phyloP scores from a whole-genome alignment of 2,888 invertebrate species.

The Tethea ocularis region DNA sequence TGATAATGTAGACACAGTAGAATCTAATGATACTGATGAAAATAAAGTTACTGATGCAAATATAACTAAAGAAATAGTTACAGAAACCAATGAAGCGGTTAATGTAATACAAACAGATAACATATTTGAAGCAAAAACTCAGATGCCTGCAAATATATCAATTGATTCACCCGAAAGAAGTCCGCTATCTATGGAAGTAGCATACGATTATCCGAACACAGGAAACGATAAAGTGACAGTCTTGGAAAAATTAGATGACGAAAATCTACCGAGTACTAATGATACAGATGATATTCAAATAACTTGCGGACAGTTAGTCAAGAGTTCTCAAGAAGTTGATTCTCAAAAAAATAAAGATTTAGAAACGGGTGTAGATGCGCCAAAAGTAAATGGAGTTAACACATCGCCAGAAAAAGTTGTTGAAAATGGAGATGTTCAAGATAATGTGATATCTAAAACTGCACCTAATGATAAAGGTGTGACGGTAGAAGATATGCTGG shows the following conservation, averaged over 20 bases:
- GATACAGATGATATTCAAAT: slow-evolving; percentile 74
- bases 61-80: slow-evolving; percentile 13
- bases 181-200: slow-evolving; percentile 60
- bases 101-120: slow-evolving; percentile 11
- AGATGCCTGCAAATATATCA: slow-evolving; percentile 42
- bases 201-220: slow-evolving; percentile 57
- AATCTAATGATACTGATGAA: slow-evolving; percentile 9
- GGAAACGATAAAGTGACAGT: slow-evolving; percentile 45
- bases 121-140: slow-evolving; percentile 59
- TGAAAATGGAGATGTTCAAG: slow-evolving; percentile 32
- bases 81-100: slow-evolving; percentile 5
- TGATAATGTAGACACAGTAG: not conserved
- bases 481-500: slow-evolving; percentile 73
- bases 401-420: slow-evolving; percentile 29
- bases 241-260: slow-evolving; percentile 64
- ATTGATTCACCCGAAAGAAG: slow-evolving; percentile 51
- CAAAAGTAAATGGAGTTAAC: slow-evolving; percentile 51
- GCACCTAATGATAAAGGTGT: slow-evolving; percentile 30
- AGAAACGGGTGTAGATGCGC: slow-evolving; percentile 26
- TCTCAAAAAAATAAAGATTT: slow-evolving; percentile 31
- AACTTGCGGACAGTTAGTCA: slow-evolving; percentile 65
- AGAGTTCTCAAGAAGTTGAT: slow-evolving; percentile 53
- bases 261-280: slow-evolving; percentile 66
- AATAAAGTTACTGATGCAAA: not conserved
- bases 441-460: slow-evolving; percentile 27